Evolutionary conservation across 2,113 vertebrate genomes (phyloP).

Genomic region (Halcyon senegalensis): DNA sequence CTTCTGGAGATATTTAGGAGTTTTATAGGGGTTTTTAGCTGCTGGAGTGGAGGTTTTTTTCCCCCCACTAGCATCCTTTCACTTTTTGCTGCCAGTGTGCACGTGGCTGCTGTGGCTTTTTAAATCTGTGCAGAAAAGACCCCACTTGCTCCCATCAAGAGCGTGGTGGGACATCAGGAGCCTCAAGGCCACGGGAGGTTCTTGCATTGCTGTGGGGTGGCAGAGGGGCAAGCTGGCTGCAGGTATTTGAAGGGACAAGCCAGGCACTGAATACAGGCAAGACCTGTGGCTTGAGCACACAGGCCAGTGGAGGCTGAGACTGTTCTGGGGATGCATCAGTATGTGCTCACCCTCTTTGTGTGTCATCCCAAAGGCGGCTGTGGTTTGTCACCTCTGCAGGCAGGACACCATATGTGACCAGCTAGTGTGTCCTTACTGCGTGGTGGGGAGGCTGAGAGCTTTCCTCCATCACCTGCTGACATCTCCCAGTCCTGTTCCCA

Average conservation of each 20-base stretch:
- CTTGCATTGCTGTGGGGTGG: background rate
- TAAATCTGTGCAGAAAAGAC: background rate
- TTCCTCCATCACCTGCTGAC: slow-evolving; percentile 2
- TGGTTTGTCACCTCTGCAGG: slow-evolving; percentile 52
- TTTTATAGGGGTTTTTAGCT: slow-evolving; percentile 41
- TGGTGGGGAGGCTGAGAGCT: background rate
- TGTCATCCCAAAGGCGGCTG: background rate
- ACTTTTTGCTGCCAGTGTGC: background rate
- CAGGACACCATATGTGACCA: background rate
- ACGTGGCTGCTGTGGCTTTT: background rate
- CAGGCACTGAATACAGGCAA: background rate
- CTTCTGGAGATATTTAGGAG: slow-evolving; percentile 19
- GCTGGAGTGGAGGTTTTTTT: background rate
- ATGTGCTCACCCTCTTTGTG: fast-evolving
- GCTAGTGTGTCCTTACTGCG: background rate
- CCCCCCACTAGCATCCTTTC: background rate
- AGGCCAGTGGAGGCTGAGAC: background rate
- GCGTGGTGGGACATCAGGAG: background rate
- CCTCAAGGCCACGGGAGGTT: background rate
- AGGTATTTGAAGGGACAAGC: background rate
- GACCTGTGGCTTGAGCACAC: background rate
- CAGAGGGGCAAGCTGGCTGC: background rate
- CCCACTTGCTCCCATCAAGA: fast-evolving
- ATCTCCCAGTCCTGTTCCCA: background rate
- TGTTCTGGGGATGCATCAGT: background rate